Evolutionary conservation across 2,797 vertebrate species (phyloP), one percentile per base, ranked within the genome.

Genomic region (Sternarchorhynchus goeldii): DNA sequence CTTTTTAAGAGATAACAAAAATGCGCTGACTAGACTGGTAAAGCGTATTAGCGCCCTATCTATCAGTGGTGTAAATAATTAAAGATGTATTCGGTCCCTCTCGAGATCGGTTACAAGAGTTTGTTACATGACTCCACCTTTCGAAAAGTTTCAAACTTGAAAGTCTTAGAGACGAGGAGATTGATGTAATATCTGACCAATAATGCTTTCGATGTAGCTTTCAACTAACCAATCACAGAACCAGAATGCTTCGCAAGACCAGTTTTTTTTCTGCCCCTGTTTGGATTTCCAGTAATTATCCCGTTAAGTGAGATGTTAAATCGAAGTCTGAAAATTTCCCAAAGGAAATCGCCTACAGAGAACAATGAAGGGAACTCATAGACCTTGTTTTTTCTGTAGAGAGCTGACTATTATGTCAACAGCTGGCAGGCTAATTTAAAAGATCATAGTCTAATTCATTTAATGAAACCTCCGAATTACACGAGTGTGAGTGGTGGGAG

Each of bases 91-190:
- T 90, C 89, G 90, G 86, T 88, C 87, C 77, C 83, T 86, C 79
- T 85, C 69, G 75, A 68, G 90, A 88, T 93, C 91, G 79, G 88
- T 94, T 94, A 90, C 92, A 86, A 81, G 85, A 89, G 88, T 90
- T 90, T 73, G 93, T 88, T 93, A 93, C 88, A 75, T 78, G 93
- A 93, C 85, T 88, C 92, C 90, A 82, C 84, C 82, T 89, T 83
- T 73, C 84, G 78, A 90, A 92, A 93, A 93, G 91, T 94, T 94
- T 93, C 86, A 93, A 94, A 94, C 91, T 90, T 91, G 85, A 89
- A 74, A 78, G 85, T 86, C 77, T 68, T 84, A 68, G 76, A 83
- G 71, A 74, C 83, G 59, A 12, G 16, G 50, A 75, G 91, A 94
- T 86, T 91, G 93, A 93, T 89, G 86, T 79, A 4, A 67, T 55